Base-by-base conservation (phyloP, 2,888 invertebrate genomes). In the Lottia gigantea region DNA sequence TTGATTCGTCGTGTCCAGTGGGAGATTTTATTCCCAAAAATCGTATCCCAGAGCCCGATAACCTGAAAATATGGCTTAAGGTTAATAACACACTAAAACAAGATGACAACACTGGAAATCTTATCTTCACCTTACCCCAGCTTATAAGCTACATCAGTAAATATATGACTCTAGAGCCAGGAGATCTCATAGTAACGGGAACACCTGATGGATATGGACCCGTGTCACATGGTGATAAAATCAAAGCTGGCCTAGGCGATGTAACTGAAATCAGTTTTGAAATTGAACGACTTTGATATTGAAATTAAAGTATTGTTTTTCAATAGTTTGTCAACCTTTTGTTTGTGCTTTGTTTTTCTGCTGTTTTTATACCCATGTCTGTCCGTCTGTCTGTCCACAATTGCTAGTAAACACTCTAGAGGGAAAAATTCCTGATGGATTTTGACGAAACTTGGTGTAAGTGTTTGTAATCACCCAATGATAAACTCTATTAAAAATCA, bases 1-100 rank as follows among this genome's bases (percentile, higher is more conserved):
- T 94, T 83, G 94, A 95, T 85, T 93, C 93, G 0, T 91, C 94
- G 0, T 94, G 94, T 75, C 94, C 94, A 3, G 92, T 94, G 0
- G 92, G 93, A 64, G 83, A 89, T 12, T 92, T 94, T 76, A 91
- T 94, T 78, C 88, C 90, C 0, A 88, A 89, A 66, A 72, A 74
- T 11, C 7, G 11, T 40, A 74, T 87, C 11, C 71, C 75, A n/a
- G 73, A 86, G 71, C 83, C 85, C 14, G 78, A 79, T 19, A 80
- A 84, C 67, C 45, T 85, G 0, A 68, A 78, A 15, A 72, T 88
- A 14, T 87, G 87, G 87, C 71, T 87, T 62, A 85, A 83, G 61
- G 88, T 91, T 0, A 94, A 94, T 85, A 92, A 91, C 0, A 86
- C 90, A 74, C 74, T 87, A 25, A 90, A 90, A 68, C 94, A 94